Percentiles rank a stretch among this genome's conserved stretches.
Conservation (phyloP, 2,888 invertebrate genomes). For the Cordylochernes scorpioides region DNA sequence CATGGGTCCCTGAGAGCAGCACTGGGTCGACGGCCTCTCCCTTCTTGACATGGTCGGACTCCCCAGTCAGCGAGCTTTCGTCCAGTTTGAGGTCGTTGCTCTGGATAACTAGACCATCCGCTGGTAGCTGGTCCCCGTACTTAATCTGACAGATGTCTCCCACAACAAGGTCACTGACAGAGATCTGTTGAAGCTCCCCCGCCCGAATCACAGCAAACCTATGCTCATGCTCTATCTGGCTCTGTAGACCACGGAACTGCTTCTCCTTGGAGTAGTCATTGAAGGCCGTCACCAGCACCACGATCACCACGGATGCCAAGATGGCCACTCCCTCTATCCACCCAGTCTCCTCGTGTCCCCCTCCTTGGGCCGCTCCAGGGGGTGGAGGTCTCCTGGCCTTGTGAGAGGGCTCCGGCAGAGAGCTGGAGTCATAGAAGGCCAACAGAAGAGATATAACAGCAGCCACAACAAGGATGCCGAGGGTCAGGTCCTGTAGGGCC, state of each 20-base stretch:
- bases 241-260: constrained; percentile 92
- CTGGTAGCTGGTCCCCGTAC: constrained; percentile 64
- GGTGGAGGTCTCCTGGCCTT: too few relatives aligned
- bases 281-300: constrained; percentile 95
- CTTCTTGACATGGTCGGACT: constrained; percentile 98
- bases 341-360: constrained; percentile 62
- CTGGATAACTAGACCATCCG: constrained; percentile 88
- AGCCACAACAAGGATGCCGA: constrained; percentile 79
- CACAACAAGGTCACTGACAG: constrained; percentile 85
- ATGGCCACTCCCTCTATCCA: constrained; percentile 99
- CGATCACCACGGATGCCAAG: constrained; percentile 91
- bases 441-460: constrained; percentile 90
- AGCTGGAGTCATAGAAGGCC: constrained; percentile 38
- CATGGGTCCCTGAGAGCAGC: constrained; percentile 87
- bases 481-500: constrained; percentile 93
- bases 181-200: constrained; percentile 69
- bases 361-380: too few relatives aligned
- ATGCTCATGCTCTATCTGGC: constrained; percentile 93
- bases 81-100: constrained; percentile 97
- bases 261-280: constrained; percentile 99
- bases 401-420: too few relatives aligned
- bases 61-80: constrained; percentile 87
- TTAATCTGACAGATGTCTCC: constrained; percentile 83
- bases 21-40: constrained; percentile 76
- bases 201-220: constrained; percentile 86